A percentile compares a stretch with the other conserved stretches of the same genome.
These are phyloP conservation scores for Xanthorhoe spadicearia DNA, from an alignment of 2,888 invertebrate genomes.

Conservation along the genomic window DNA sequence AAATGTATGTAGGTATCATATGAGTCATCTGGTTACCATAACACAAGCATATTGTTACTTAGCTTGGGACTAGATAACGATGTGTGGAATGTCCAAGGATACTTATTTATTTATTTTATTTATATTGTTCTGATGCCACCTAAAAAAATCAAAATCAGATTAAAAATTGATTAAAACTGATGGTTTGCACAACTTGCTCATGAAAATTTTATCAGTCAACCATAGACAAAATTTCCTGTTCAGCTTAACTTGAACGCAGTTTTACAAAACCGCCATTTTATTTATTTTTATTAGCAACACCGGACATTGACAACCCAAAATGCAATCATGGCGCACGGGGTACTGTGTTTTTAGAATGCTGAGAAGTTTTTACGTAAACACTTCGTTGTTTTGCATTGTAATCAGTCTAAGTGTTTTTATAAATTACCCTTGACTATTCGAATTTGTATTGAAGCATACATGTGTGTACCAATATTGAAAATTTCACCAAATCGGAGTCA, in stretches of 20 bases:
- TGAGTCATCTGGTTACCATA: too few species aligned
- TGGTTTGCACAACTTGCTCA: not conserved
- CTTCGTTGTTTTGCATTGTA: slow-evolving; percentile 79
- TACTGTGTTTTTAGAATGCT: slow-evolving; percentile 85
- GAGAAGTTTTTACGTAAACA: slow-evolving; percentile 85
- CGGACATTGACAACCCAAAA: slow-evolving; percentile 84
- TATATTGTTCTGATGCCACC: too few species aligned
- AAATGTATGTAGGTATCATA: too few species aligned
- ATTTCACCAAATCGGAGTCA: slow-evolving; percentile 78
- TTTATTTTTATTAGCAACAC: slow-evolving; percentile 74
- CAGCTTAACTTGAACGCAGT: slow-evolving; percentile 55
- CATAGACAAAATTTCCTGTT: slow-evolving; percentile 15
- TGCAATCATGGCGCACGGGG: slow-evolving; percentile 86
- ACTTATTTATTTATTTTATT: too few species aligned
- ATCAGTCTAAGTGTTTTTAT: slow-evolving; percentile 75
- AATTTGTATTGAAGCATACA: slow-evolving; percentile 78
- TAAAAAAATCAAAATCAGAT: too few species aligned
- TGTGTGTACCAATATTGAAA: slow-evolving; percentile 77
- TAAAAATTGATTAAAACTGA: too few species aligned
- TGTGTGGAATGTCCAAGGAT: too few species aligned
- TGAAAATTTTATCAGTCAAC: not conserved
- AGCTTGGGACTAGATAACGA: too few species aligned
- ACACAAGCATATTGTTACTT: too few species aligned
- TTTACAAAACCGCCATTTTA: slow-evolving; percentile 73
- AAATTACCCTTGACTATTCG: slow-evolving; percentile 73